Conservation (phyloP, 2,797 vertebrate genomes). For the Alouatta caraya region DNA sequence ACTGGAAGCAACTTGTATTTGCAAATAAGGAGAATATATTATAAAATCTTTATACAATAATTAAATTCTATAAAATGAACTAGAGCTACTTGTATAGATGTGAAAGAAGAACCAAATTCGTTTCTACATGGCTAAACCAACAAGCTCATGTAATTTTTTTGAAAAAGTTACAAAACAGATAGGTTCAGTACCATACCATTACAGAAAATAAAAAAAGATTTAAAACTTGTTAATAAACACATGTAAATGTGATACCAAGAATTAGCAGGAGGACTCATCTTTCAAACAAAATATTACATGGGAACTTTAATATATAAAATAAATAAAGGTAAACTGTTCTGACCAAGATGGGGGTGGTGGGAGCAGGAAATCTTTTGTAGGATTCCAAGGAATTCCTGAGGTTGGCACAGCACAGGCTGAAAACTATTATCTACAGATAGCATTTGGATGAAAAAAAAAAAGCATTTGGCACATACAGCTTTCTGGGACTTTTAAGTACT, state of each 20-base stretch:
- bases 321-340: background rate
- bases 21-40: conserved; percentile 1
- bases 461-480: background rate
- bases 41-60: background rate
- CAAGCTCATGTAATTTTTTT: background rate
- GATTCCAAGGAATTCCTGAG: background rate
- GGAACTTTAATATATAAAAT: background rate
- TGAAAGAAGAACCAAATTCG: background rate
- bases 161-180: background rate
- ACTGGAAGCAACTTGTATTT: background rate
- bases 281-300: conserved; percentile 45
- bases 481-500: background rate
- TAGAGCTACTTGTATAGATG: background rate
- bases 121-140: background rate
- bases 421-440: background rate
- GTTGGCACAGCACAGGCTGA: background rate
- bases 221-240: background rate
- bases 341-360: background rate
- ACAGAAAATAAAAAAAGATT: background rate
- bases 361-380: background rate
- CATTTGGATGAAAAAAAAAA: background rate
- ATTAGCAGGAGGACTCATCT: conserved; percentile 5
- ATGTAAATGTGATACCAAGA: background rate
- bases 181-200: background rate
- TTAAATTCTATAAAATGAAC: conserved; percentile 32